phyloP scores from a whole-genome alignment of 1,140 invertebrate species.

The Phymorhynchus buccinoides region DNA sequence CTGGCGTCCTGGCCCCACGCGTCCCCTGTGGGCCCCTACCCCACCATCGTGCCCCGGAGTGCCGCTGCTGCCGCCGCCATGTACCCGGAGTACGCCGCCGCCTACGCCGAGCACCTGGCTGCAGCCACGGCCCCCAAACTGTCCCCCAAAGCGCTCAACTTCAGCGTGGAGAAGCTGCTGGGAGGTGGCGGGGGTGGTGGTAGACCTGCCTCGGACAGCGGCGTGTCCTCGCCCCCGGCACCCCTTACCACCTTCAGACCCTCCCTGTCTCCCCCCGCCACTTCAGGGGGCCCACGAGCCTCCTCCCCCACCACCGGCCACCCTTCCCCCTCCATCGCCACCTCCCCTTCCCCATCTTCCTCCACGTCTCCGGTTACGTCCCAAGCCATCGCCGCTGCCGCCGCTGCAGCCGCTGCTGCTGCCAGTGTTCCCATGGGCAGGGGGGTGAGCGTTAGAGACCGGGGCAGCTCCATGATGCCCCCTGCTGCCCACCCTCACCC shows the following conservation, averaged over 20 bases:
- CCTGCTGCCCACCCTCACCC: not conserved
- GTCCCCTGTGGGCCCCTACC: constrained; percentile 11
- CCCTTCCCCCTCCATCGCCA: not conserved
- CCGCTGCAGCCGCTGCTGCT: constrained; percentile 5
- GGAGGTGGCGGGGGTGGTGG: not conserved
- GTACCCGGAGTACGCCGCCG: constrained; percentile 36
- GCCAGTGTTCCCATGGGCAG: not conserved
- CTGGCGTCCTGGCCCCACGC: constrained; percentile 22
- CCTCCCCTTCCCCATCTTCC: not conserved
- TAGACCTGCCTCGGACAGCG: not conserved
- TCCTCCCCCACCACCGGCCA: not conserved
- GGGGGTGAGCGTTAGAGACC: constrained; percentile 9
- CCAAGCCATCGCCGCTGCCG: not conserved
- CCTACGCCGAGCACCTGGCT: constrained; percentile 33
- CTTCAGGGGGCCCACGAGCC: not conserved
- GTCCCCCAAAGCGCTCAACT: constrained; percentile 35
- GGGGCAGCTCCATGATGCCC: not conserved
- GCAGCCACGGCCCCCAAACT: constrained; percentile 33
- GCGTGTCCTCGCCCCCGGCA: not conserved
- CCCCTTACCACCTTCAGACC: not conserved
- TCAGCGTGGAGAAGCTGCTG: constrained; percentile 34
- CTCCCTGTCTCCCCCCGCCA: not conserved
- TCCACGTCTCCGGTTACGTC: not conserved
- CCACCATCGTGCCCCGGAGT: constrained; percentile 18
- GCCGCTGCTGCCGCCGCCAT: constrained; percentile 24